Evolutionary conservation across 64 coral and sea anemone genomes (phyloP).

Genomic region (Trachythela sp.): DNA sequence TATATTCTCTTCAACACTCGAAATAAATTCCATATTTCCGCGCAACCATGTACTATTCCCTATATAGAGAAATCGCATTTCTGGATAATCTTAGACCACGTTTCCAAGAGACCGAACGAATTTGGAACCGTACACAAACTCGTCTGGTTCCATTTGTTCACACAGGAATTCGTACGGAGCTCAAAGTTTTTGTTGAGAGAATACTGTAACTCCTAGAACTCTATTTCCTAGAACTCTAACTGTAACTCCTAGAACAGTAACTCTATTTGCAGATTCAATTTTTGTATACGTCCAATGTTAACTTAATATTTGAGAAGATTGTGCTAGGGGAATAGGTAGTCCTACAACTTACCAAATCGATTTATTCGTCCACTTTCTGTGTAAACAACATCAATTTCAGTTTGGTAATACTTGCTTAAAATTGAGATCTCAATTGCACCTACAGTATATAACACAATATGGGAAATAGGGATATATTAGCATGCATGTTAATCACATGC

Average conservation of each 20-base stretch:
- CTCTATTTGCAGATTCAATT: too few relatives aligned
- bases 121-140: neutral
- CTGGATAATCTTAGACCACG: neutral
- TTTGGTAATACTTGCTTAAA: constrained; percentile 75
- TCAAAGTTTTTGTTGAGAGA: too few relatives aligned
- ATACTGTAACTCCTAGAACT: too few relatives aligned
- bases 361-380: constrained; percentile 81
- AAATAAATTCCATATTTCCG: too few relatives aligned
- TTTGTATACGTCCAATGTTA: too few relatives aligned
- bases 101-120: neutral
- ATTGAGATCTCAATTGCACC: constrained; percentile 96
- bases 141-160: neutral
- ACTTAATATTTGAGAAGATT: too few relatives aligned
- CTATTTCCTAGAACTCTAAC: too few relatives aligned
- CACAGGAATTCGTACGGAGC: too few relatives aligned
- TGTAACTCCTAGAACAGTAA: neutral
- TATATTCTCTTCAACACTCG: too few relatives aligned
- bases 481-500: too few relatives aligned
- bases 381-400: constrained; percentile 85
- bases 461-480: neutral
- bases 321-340: too few relatives aligned
- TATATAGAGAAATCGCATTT: neutral
- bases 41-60: too few relatives aligned
- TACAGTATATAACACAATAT: constrained; percentile 1
- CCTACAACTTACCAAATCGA: constrained; percentile 59